Conservation (phyloP, 2,113 vertebrate genomes). For the Thermophis baileyi region DNA sequence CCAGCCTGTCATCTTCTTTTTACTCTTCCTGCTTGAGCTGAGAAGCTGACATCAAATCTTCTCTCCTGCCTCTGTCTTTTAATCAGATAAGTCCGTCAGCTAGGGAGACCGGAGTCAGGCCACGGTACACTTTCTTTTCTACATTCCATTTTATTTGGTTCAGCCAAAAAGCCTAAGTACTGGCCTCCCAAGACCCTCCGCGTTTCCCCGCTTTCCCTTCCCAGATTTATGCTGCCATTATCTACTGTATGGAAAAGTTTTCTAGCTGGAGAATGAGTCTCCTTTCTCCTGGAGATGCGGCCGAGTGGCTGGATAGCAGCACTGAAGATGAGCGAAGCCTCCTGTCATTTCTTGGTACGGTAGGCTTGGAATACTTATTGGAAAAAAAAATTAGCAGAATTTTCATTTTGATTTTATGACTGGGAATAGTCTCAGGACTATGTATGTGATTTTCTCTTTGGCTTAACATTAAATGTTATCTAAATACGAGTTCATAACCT, state of each 20-base stretch:
- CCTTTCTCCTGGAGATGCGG: slow-evolving; percentile 76
- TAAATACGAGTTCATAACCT: background rate
- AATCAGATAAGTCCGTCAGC: slow-evolving; percentile 54
- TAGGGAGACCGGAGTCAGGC: slow-evolving; percentile 49
- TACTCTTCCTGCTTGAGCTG: slow-evolving; percentile 53
- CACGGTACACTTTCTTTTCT: slow-evolving; percentile 45
- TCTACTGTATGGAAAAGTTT: slow-evolving; percentile 79
- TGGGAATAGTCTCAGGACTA: slow-evolving; percentile 3
- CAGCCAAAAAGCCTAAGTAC: slow-evolving; percentile 60
- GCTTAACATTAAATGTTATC: slow-evolving; percentile 37
- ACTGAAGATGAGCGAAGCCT: slow-evolving; percentile 82
- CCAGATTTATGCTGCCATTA: slow-evolving; percentile 58
- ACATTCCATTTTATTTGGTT: slow-evolving; percentile 48
- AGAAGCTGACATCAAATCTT: slow-evolving; percentile 58
- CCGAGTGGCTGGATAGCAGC: slow-evolving; percentile 81
- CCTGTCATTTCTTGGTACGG: slow-evolving; percentile 82
- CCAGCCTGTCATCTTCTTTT: slow-evolving; percentile 45
- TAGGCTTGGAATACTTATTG: slow-evolving; percentile 62
- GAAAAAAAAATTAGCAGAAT: slow-evolving; percentile 36
- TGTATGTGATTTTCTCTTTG: slow-evolving; percentile 10
- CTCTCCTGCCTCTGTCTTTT: slow-evolving; percentile 40
- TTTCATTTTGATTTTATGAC: slow-evolving; percentile 43
- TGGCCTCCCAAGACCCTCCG: slow-evolving; percentile 60
- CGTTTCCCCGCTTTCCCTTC: slow-evolving; percentile 53
- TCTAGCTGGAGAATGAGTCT: slow-evolving; percentile 80